These are phyloP conservation scores for Acyrthosiphon pisum DNA, from an alignment of 1,140 invertebrate genomes.

Conservation along the genomic window DNA sequence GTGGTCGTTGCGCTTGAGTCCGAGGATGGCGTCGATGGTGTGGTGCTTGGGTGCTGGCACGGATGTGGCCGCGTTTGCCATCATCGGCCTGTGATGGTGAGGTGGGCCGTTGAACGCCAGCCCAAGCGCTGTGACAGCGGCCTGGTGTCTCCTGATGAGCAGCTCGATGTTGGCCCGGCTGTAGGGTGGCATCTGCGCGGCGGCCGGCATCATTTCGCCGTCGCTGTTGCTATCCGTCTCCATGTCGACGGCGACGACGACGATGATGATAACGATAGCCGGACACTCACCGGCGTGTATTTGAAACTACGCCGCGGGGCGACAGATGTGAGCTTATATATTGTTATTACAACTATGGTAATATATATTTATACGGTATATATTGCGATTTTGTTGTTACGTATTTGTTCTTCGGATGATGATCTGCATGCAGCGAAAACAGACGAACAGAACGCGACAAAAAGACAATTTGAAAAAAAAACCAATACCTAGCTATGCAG, in stretches of 20 bases:
- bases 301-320: not conserved
- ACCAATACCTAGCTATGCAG: not conserved
- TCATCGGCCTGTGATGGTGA: not conserved
- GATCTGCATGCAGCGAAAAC: not conserved
- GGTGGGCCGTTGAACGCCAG: constrained; percentile 49
- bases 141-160: constrained; percentile 58
- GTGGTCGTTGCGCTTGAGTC: constrained; percentile 40
- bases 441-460: not conserved
- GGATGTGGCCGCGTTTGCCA: constrained; percentile 26
- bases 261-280: not conserved
- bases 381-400: not conserved
- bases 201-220: constrained; percentile 19
- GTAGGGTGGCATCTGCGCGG: constrained; percentile 40
- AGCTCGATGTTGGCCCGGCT: constrained; percentile 59
- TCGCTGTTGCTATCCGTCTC: constrained; percentile 58
- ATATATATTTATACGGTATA: not conserved
- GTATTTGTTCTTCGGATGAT: not conserved
- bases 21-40: constrained; percentile 60
- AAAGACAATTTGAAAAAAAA: not conserved
- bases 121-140: constrained; percentile 58
- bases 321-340: not conserved
- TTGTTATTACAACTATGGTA: not conserved
- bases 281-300: not conserved
- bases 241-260: constrained; percentile 35
- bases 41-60: constrained; percentile 59